These are phyloP conservation scores for Ophiothrix spiculata DNA, from an alignment of 35 echinoderm and acorn worm genomes.

Conservation along the genomic window DNA sequence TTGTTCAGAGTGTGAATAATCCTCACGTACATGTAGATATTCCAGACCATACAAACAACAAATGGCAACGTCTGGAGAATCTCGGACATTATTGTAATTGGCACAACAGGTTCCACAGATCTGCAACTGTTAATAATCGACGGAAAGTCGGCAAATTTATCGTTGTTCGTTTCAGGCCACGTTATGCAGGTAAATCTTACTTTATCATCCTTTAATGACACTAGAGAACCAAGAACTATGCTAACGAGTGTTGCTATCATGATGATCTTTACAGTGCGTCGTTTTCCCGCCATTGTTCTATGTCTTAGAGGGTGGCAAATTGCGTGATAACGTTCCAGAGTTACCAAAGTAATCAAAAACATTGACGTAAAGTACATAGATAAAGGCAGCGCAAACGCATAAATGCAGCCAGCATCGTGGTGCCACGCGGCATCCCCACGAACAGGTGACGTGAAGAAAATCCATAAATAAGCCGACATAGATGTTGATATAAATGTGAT, in stretches of 20 bases:
- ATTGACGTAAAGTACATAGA: conserved; percentile 1
- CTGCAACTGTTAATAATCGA: neutral
- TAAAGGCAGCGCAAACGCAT: neutral
- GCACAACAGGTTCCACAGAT: neutral
- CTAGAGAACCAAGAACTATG: neutral
- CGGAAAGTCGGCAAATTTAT: neutral
- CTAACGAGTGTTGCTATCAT: neutral
- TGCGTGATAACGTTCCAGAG: conserved; percentile 28
- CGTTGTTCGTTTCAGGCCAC: neutral
- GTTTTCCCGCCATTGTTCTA: neutral
- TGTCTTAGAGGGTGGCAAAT: conserved; percentile 21
- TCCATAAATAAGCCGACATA: neutral
- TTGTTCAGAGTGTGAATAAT: neutral
- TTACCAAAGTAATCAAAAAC: conserved; percentile 26
- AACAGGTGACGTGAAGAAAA: neutral
- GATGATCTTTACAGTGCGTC: neutral
- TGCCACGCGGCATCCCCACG: neutral
- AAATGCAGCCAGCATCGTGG: neutral
- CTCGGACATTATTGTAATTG: neutral
- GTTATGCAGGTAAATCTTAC: neutral
- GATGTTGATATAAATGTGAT: conserved; percentile 6
- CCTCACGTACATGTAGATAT: neutral
- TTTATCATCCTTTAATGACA: neutral
- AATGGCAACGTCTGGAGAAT: neutral
- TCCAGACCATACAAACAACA: neutral